Evolutionary conservation across 2,113 vertebrate genomes (phyloP), one percentile per base, ranked within the genome.

Genomic region (Cygnus atratus): DNA sequence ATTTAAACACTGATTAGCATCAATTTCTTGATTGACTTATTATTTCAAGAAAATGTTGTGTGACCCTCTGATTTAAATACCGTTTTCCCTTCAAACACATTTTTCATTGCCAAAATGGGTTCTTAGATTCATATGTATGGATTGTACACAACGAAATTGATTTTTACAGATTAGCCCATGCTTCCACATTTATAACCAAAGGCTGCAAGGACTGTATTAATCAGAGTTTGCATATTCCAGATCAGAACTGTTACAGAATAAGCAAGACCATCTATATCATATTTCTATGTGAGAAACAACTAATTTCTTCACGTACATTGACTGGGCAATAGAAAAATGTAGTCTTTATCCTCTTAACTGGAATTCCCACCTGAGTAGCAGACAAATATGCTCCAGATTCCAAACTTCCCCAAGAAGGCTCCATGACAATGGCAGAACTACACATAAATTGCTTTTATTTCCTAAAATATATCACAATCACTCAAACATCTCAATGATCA

Each of bases 1-100:
- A 95, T 92, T 93, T 90, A 95, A 96, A 93, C 4, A n/a, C 58
- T 90, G 88, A 96, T 93, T 88, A 92, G 35, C 77, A 92, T 94
- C 46, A 57, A 66, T 88, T 93, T 90, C 86, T 86, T 93, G 76
- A 87, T 24, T 87, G 61, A 95, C 86, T 86, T 88, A 84, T 33
- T 66, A 94, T 93, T 84, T 92, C 31, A 92, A 87, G 61, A 92
- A 93, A 95, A 78, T 46, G 41, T n/a, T 82, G 26, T 41, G 26
- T 54, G 65, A 90, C 70, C 52, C 76, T 61, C 65, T 65, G 43
- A 61, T 95, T 96, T 93, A 96, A 95, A 95, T 70, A 96, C 84
- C 70, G 50, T 76, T 95, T 87, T 91, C 68, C 68, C 8, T 85
- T 84, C 57, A 61, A 93, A 74, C 24, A 24, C 1, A 0, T 72